Evolutionary conservation across 2,797 vertebrate species (phyloP).

Genomic region (Falco peregrinus): DNA sequence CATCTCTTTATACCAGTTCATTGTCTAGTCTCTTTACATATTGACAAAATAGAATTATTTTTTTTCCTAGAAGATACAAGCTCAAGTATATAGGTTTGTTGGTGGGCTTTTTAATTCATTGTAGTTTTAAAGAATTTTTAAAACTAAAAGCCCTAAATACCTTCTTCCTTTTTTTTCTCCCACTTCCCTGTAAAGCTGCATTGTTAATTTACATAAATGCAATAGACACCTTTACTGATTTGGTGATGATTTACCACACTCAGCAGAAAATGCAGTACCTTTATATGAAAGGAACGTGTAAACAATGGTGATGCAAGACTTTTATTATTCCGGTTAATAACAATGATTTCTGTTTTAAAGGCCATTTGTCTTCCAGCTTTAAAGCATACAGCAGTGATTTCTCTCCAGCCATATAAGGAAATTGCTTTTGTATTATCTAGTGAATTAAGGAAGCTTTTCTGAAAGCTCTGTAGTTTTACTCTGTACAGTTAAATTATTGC

Average conservation of each 20-base stretch:
- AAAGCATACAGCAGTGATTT: conserved; percentile 21
- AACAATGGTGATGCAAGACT: background rate
- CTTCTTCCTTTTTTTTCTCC: background rate
- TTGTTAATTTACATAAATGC: background rate
- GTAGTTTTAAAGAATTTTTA: background rate
- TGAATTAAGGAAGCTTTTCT: conserved; percentile 53
- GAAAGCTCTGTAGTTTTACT: conserved; percentile 21
- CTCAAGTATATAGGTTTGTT: background rate
- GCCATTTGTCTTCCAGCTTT: conserved; percentile 58
- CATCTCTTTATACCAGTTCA: background rate
- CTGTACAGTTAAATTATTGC: conserved; percentile 52
- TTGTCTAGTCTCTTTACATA: background rate
- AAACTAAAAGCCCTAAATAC: background rate
- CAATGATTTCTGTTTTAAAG: conserved; percentile 44
- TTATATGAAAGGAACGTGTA: background rate
- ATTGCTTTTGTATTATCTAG: conserved; percentile 52
- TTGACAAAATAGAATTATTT: background rate
- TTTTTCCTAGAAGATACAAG: background rate
- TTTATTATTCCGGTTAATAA: conserved; percentile 38
- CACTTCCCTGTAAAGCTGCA: background rate
- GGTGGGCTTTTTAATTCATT: background rate
- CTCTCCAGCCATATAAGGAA: conserved; percentile 51
- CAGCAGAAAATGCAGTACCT: background rate
- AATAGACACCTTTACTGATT: background rate
- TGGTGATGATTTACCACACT: background rate